Base-by-base conservation (phyloP, 1,140 invertebrate species). In the Dysdera silvatica region DNA sequence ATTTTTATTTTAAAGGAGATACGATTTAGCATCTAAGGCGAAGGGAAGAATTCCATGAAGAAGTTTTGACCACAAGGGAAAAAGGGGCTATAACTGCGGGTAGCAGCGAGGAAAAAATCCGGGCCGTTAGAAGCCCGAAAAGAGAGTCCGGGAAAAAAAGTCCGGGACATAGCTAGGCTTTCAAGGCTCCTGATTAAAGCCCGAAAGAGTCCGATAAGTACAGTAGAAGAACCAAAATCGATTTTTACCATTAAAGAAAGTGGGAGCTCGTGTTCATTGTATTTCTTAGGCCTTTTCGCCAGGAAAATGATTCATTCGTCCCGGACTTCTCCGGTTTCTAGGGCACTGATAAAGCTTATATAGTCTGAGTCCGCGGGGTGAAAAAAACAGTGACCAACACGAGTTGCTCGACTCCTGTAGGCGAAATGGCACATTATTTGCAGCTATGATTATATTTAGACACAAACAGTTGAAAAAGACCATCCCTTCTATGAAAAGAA, bases 171-270 rank as follows among this genome's bases (percentile, higher is more conserved):
- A 62, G 61, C 61, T 62, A 55, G 43, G 61, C 61, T 62, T 62
- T 62, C 61, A 62, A 62, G 61, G 40, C 55, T 31, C 52, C 53
- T 62, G 61, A 62, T 62, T 62, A 62, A 62, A 62, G 61, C 61
- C 61, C 56, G 35, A 33, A 56, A 53, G n/a, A n/a, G 61, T 62
- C 59, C 51, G 54, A 61, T 48, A 47, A 53, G 35, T 32, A 41
- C 47, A 43, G 52, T 51, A 62, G 55, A 62, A 62, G 61, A 24
- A 31, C 51, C 20, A 62, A 43, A 53, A 62, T 62, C 61, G 61
- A 62, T 62, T 62, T 62, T 62, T 62, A 45, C 61, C 61, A 62
- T 62, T 62, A 62, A 45, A 62, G 61, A 62, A 62, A 62, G 61
- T 62, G 61, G 61, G 49, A 35, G 52, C 52, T 52, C 61, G 55